Percentiles rank a stretch among this genome's conserved stretches.
phyloP scores from a whole-genome alignment of 2,888 invertebrate genomes.

The Patella depressa region DNA sequence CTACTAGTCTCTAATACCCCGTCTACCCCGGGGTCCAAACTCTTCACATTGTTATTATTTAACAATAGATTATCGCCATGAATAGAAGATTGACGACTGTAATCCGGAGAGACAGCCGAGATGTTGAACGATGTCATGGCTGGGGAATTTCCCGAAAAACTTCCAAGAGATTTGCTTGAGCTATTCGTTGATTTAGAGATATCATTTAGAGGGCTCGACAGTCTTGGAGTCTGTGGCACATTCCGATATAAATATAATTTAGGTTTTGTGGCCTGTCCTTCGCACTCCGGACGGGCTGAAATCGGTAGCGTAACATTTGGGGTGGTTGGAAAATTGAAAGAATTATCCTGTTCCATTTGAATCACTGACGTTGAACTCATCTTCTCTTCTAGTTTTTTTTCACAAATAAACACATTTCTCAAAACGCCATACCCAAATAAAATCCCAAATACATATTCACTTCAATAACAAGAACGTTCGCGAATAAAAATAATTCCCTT shows the following conservation, averaged over 20 bases:
- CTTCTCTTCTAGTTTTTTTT: too few species aligned
- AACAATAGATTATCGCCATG: neutral
- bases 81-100: neutral
- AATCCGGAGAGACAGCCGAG: neutral
- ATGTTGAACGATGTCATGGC: neutral
- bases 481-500: too few species aligned
- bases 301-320: conserved; percentile 2
- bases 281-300: conserved; percentile 1
- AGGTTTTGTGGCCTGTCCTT: neutral
- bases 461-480: too few species aligned
- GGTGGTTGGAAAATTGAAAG: neutral
- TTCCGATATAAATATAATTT: neutral
- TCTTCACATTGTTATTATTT: neutral
- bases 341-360: neutral
- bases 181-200: neutral
- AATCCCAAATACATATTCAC: too few species aligned
- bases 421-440: too few species aligned
- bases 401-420: too few species aligned
- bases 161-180: neutral
- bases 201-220: neutral
- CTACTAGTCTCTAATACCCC: neutral
- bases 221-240: neutral
- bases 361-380: neutral
- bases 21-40: neutral
- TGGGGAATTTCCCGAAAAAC: neutral